Evolutionary conservation across 2,888 invertebrate species (phyloP).

Genomic region (Panopea generosa): DNA sequence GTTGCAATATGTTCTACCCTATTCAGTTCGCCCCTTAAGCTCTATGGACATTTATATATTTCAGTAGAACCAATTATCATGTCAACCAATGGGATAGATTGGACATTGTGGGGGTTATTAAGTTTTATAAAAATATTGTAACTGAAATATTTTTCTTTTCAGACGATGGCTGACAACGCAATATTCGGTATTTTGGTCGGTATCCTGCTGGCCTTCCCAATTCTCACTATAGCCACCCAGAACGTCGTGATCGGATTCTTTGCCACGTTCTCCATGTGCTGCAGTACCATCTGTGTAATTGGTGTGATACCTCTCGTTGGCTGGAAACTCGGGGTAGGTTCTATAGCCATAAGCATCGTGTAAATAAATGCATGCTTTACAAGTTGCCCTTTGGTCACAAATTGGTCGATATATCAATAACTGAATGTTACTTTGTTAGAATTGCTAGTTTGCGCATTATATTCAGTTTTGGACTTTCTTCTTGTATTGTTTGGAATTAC

Average conservation of each 20-base stretch:
- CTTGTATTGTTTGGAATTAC: neutral
- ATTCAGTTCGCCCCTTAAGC: no score
- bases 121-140: no score
- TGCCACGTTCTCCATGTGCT: constrained; percentile 78
- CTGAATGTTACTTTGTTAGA: no score
- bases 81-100: no score
- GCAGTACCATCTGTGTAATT: constrained; percentile 78
- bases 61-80: no score
- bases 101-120: no score
- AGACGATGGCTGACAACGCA: constrained; percentile 77
- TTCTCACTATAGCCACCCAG: constrained; percentile 79
- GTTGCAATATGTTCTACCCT: no score
- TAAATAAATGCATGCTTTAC: neutral
- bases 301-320: constrained; percentile 81
- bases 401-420: no score
- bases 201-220: constrained; percentile 75
- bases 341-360: no score
- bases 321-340: constrained; percentile 82
- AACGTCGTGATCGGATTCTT: constrained; percentile 79
- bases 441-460: no score
- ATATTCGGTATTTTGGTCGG: constrained; percentile 77
- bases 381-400: neutral
- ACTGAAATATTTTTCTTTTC: constrained; percentile 44
- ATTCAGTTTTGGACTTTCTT: neutral
- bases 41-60: no score